These are phyloP conservation scores for Entomobrya multifasciata DNA, from an alignment of 2,888 invertebrate species.

Conservation along the genomic window DNA sequence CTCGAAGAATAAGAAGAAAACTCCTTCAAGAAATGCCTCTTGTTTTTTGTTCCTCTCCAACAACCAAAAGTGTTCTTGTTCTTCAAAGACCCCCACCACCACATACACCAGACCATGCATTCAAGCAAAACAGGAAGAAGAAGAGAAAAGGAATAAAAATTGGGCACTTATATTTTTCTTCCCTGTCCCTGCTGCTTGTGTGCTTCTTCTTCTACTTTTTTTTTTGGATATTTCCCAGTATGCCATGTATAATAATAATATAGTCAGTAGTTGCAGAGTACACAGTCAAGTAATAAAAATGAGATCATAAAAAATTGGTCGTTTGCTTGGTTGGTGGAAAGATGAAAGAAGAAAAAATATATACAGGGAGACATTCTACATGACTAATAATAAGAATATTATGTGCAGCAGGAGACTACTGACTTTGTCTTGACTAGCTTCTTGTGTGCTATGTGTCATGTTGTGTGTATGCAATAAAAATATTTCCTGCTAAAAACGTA, in stretches of 20 bases:
- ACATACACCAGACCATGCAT: too few species aligned
- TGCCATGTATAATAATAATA: constrained; percentile 16
- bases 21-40: too few species aligned
- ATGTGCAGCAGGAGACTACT: constrained; percentile 4
- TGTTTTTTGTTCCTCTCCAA: too few species aligned
- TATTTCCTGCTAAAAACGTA: too few species aligned
- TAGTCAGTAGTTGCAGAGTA: background rate
- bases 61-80: too few species aligned
- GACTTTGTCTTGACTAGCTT: background rate
- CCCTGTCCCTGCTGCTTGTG: too few species aligned
- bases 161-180: too few species aligned
- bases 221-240: constrained; percentile 13
- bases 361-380: background rate
- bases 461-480: background rate
- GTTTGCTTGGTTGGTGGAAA: constrained; percentile 9
- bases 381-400: background rate
- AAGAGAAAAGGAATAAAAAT: background rate
- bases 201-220: background rate
- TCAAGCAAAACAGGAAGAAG: background rate
- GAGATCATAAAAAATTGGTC: constrained; percentile 10
- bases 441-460: background rate
- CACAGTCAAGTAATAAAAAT: background rate
- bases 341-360: background rate
- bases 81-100: too few species aligned
- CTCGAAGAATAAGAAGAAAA: too few species aligned